Percentiles rank a stretch among this genome's conserved stretches.
These are phyloP conservation scores for Clarias macrocephalus DNA, from an alignment of 2,113 vertebrate species.

Conservation along the genomic window DNA sequence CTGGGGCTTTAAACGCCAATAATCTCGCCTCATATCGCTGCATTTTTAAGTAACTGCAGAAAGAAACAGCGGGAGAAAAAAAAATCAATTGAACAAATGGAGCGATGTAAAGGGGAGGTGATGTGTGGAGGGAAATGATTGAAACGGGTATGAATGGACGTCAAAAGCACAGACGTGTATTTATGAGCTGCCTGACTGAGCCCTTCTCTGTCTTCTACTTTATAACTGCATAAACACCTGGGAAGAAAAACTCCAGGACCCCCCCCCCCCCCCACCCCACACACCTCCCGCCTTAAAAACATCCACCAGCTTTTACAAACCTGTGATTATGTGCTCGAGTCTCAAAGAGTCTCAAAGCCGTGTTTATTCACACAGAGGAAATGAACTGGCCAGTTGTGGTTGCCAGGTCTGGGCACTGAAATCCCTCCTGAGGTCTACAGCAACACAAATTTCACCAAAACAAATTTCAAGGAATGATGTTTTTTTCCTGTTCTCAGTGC, in stretches of 20 bases:
- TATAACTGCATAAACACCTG: background rate
- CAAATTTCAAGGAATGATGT: background rate
- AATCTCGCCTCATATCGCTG: background rate
- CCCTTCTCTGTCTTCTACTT: too few relatives aligned
- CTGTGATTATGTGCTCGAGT: slow-evolving; percentile 11
- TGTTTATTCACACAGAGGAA: background rate
- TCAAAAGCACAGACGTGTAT: background rate
- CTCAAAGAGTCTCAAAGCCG: background rate
- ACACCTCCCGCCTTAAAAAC: too few relatives aligned
- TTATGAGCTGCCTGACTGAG: background rate
- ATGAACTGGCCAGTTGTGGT: background rate
- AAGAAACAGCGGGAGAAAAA: background rate
- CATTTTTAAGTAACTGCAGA: background rate
- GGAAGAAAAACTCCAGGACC: background rate
- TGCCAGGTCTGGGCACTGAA: background rate
- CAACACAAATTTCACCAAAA: background rate
- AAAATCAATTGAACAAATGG: background rate
- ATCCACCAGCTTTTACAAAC: background rate
- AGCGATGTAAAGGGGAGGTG: background rate
- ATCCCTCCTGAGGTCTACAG: background rate
- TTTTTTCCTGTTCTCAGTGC: too few relatives aligned
- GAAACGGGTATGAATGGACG: background rate
- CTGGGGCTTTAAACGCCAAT: background rate
- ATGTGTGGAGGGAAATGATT: background rate
- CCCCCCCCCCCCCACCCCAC: too few relatives aligned